Conservation (phyloP, 1,140 invertebrate species). For the Panagrolaimus sp. region DNA sequence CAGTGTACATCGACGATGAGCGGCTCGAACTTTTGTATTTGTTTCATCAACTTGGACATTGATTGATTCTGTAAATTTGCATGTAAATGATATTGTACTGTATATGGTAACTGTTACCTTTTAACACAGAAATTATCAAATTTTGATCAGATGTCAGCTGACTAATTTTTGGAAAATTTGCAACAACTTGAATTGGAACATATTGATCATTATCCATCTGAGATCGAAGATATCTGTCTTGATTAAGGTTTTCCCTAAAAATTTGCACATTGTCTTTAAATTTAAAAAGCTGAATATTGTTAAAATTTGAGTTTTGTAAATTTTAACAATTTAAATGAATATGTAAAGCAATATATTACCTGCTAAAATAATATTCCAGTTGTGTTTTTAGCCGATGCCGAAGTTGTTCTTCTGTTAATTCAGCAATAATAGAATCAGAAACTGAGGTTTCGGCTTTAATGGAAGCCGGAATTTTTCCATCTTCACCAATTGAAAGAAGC, state of each 20-base stretch:
- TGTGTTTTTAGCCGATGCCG: conserved; percentile 45
- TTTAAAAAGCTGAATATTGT: too few relatives aligned
- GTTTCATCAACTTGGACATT: conserved; percentile 85
- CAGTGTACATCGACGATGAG: conserved; percentile 81
- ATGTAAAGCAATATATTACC: too few relatives aligned
- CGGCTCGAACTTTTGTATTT: conserved; percentile 78
- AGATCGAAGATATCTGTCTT: conserved; percentile 80
- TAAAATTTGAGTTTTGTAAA: too few relatives aligned
- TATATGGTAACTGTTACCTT: conserved; percentile 65
- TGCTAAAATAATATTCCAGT: conserved; percentile 57
- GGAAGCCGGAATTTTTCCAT: conserved; percentile 7
- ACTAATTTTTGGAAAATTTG: conserved; percentile 83
- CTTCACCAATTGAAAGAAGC: background rate
- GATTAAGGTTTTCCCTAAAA: conserved; percentile 79
- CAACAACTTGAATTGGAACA: conserved; percentile 83
- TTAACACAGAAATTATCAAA: conserved; percentile 77
- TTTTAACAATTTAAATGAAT: too few relatives aligned
- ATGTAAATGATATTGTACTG: too few relatives aligned
- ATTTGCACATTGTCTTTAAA: background rate
- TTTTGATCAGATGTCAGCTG: conserved; percentile 79
- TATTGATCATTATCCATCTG: conserved; percentile 94
- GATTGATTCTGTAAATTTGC: conserved; percentile 72
- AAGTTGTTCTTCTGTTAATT: conserved; percentile 33
- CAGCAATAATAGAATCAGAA: too few relatives aligned
- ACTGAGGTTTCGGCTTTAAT: too few relatives aligned